Percentiles rank a stretch among this genome's conserved stretches.
These are phyloP conservation scores for Orius insidiosus DNA, from an alignment of 1,140 invertebrate species.

Conservation along the genomic window DNA sequence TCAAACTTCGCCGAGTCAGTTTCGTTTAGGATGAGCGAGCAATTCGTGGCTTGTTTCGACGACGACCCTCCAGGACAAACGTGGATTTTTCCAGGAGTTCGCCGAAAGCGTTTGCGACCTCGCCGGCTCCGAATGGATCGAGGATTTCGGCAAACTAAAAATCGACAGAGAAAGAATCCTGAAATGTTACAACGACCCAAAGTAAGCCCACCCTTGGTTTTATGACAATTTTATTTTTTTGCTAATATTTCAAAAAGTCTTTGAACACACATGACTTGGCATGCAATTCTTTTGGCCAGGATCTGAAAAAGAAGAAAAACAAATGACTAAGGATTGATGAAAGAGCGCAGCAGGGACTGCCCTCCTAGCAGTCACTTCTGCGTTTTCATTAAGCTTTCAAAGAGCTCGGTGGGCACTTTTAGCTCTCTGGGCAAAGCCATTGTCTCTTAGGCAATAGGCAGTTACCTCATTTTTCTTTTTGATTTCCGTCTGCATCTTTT, in stretches of 20 bases:
- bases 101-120: slow-evolving; percentile 28
- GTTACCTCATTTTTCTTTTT: slow-evolving; percentile 4
- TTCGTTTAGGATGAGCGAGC: not conserved
- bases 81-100: slow-evolving; percentile 40
- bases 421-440: too few species aligned
- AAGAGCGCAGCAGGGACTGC: too few species aligned
- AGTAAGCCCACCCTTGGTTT: too few species aligned
- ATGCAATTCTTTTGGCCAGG: not conserved
- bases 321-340: too few species aligned
- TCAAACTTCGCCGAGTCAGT: too few species aligned
- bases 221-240: too few species aligned
- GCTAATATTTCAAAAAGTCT: not conserved
- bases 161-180: slow-evolving; percentile 32
- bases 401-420: too few species aligned
- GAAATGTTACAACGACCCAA: slow-evolving; percentile 30
- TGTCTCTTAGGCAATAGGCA: too few species aligned
- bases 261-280: not conserved
- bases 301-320: too few species aligned
- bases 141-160: slow-evolving; percentile 32
- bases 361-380: too few species aligned
- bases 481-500: slow-evolving; percentile 4
- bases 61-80: slow-evolving; percentile 35
- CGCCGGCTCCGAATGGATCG: slow-evolving; percentile 32
- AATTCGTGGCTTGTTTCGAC: slow-evolving; percentile 31
- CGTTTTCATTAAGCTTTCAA: too few species aligned